These are phyloP conservation scores for Taenaris catops DNA, from an alignment of 2,888 invertebrate genomes.

Conservation along the genomic window DNA sequence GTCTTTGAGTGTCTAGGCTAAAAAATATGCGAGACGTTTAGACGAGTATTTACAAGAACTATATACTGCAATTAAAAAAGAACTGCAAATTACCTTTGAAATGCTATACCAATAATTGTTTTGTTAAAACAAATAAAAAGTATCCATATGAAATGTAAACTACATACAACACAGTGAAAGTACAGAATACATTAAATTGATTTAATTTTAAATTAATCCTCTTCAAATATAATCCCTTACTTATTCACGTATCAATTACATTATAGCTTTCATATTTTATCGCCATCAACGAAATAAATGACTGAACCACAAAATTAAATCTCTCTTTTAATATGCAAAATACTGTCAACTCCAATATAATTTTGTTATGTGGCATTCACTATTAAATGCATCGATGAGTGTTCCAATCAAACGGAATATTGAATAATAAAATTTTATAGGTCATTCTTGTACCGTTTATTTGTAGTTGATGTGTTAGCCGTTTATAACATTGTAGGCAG, in stretches of 20 bases:
- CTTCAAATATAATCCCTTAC: conserved; percentile 20
- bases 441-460: conserved; percentile 11
- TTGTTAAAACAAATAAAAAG: too few relatives aligned
- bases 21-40: too few relatives aligned
- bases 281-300: conserved; percentile 13
- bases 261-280: conserved; percentile 22
- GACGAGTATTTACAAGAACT: too few relatives aligned
- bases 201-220: conserved; percentile 19
- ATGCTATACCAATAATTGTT: too few relatives aligned
- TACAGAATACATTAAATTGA: conserved; percentile 10
- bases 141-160: too few relatives aligned
- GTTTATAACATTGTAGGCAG: too few relatives aligned
- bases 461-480: conserved; percentile 4
- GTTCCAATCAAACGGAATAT: conserved; percentile 20
- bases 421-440: conserved; percentile 21
- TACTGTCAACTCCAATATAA: conserved; percentile 21
- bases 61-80: too few relatives aligned
- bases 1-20: too few relatives aligned
- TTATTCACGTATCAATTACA: conserved; percentile 23
- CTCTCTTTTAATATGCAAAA: conserved; percentile 24
- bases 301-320: conserved; percentile 22
- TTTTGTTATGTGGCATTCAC: conserved; percentile 18
- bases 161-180: background rate
- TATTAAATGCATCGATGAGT: conserved; percentile 16
- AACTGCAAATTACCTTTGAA: too few relatives aligned